A percentile compares a stretch with the other conserved stretches of the same genome.
phyloP scores from a whole-genome alignment of 2,113 vertebrate species.

The Hyla sarda region DNA sequence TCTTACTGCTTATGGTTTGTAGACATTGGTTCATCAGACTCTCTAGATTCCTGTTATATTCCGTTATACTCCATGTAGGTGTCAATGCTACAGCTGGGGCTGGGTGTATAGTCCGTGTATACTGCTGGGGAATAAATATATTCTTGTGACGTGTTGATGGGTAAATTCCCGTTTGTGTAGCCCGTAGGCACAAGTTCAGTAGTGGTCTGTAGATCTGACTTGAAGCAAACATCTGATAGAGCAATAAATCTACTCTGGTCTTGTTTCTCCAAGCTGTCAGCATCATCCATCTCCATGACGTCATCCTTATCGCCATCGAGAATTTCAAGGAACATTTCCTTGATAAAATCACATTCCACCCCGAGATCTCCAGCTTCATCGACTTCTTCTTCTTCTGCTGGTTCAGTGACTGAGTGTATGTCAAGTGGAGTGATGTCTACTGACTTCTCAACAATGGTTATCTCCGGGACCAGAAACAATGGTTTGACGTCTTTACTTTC shows the following conservation, averaged over 20 bases:
- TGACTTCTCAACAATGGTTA: not conserved
- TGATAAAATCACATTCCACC: conserved; percentile 5
- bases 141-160: not conserved
- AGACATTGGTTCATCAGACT: not conserved
- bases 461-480: not conserved
- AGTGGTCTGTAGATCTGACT: too few relatives aligned
- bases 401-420: too few relatives aligned
- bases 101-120: not conserved
- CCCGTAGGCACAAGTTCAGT: not conserved
- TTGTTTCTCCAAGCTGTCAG: not conserved
- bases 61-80: not conserved
- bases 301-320: not conserved
- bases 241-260: not conserved
- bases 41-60: not conserved
- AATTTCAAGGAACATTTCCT: conserved; percentile 25
- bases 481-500: not conserved
- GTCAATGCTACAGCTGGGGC: not conserved
- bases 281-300: not conserved
- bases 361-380: not conserved
- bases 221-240: not conserved
- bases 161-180: not conserved
- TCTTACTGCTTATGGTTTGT: not conserved
- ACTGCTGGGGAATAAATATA: not conserved
- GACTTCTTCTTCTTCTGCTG: not conserved
- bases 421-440: not conserved